Evolutionary conservation across 1,140 invertebrate genomes (phyloP), one percentile per base, ranked within the genome.

Genomic region (Tetragnatha versicolor): DNA sequence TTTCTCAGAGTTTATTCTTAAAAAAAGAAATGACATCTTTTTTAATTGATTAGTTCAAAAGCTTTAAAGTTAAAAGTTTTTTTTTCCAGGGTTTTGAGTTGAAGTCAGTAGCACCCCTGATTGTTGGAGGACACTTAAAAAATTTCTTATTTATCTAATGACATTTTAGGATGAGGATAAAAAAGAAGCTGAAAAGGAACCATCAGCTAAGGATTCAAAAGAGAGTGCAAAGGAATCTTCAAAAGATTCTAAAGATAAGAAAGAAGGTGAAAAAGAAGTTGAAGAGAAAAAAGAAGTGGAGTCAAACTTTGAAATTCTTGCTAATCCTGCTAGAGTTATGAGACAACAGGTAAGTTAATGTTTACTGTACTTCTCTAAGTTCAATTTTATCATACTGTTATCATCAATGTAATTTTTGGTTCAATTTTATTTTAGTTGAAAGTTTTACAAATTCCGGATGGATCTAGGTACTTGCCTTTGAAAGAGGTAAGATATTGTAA

Each of bases 271-370:
- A 80, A 85, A 87, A 49, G 85, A 88, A 80, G 85, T 87, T 79
- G 86, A 88, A 81, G 90, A 93, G 10, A 94, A 96, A 85, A 88
- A 88, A 82, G 88, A 90, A 89, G 87, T 89, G 60, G 91, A 92
- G 80, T 92, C 97, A 0, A 91, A 86, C 75, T 98, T 94, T 87
- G 96, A 99, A 87, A 92, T 97, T 75, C 86, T 99, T 3, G 90
- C 90, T 66, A 99, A 99, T 88, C 98, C 98, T 0, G 95, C 96
- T 1, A 90, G 98, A 60, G 91, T 96, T 3, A 91, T 99, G 88
- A 92, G 94, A 68, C 94, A 96, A 83, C 98, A 98, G 85, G 86
- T 88, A 83, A 60, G 17, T 27, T 20, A n/a, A n/a, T 63, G 17
- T 55, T 3, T 29, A 29, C 12, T 7, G 25, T 7, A 51, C 20